A percentile compares a stretch with the other conserved stretches of the same genome.
phyloP scores from a whole-genome alignment of 35 echinoderm and acorn worm genomes.

The Diadema setosum region DNA sequence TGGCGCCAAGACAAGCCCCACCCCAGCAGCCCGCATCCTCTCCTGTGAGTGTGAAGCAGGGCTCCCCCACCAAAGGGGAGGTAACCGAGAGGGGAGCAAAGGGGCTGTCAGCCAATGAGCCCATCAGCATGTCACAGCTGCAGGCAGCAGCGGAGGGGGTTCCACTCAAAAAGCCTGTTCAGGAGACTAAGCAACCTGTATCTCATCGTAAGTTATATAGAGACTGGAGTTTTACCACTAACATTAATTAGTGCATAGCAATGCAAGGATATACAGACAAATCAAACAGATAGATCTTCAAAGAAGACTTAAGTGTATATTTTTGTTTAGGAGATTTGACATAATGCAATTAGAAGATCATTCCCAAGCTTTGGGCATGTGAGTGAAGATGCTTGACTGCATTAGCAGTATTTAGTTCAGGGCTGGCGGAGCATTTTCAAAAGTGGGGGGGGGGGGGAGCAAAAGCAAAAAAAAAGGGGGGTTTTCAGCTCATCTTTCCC shows the following conservation, averaged over 20 bases:
- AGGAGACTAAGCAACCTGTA: constrained; percentile 41
- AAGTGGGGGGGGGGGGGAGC: too few relatives aligned
- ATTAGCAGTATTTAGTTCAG: too few relatives aligned
- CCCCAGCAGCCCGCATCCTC: not conserved
- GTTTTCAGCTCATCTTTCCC: too few relatives aligned
- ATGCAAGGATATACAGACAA: too few relatives aligned
- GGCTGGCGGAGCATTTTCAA: too few relatives aligned
- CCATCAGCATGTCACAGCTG: constrained; percentile 93
- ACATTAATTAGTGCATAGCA: too few relatives aligned
- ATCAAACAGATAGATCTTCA: not conserved
- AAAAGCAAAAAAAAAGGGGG: too few relatives aligned
- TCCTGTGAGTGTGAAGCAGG: not conserved
- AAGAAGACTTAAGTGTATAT: not conserved
- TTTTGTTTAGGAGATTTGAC: too few relatives aligned
- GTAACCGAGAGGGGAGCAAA: not conserved
- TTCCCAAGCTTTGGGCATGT: too few relatives aligned
- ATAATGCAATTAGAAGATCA: too few relatives aligned
- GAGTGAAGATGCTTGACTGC: too few relatives aligned
- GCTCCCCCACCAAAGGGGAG: not conserved
- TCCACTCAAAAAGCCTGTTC: constrained; percentile 56
- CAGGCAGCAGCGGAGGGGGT: constrained; percentile 77
- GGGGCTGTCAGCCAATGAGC: constrained; percentile 51
- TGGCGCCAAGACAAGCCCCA: not conserved
- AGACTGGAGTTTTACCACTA: not conserved
- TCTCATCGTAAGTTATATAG: constrained; percentile 48